Conservation (phyloP, 2,888 invertebrate genomes). For the Nemapogon koenigi region DNA sequence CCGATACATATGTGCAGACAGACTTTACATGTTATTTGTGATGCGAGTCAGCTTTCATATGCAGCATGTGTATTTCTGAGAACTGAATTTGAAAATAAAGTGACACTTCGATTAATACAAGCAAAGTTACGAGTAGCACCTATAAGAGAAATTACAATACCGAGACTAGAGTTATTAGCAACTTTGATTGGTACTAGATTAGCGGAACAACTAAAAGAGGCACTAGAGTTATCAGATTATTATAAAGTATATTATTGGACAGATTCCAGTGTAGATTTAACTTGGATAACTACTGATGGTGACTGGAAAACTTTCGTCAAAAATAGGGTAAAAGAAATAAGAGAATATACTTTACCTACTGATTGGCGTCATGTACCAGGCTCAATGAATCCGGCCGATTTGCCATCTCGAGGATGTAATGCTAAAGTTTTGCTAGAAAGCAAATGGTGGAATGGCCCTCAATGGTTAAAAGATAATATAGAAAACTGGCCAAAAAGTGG, state of each 20-base stretch:
- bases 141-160: conserved; percentile 4
- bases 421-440: background rate
- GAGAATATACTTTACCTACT: background rate
- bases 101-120: conserved; percentile 1
- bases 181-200: conserved; percentile 3
- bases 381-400: conserved; percentile 7
- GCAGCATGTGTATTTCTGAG: conserved; percentile 7
- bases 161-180: conserved; percentile 4
- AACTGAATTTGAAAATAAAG: conserved; percentile 4
- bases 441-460: conserved; percentile 1
- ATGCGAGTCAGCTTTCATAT: conserved; percentile 8
- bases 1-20: background rate
- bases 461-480: background rate
- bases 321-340: conserved; percentile 7
- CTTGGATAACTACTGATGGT: conserved; percentile 4
- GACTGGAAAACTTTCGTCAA: conserved; percentile 1
- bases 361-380: conserved; percentile 7
- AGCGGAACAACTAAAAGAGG: conserved; percentile 2
- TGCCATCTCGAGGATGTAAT: conserved; percentile 5
- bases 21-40: conserved; percentile 5
- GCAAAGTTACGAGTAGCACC: conserved; percentile 5
- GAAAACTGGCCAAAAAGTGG: conserved; percentile 4
- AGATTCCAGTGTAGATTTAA: conserved; percentile 2
- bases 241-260: conserved; percentile 6
- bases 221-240: background rate